Conservation (phyloP, 1,140 invertebrate genomes). For the Macrocentrus cingulum region DNA sequence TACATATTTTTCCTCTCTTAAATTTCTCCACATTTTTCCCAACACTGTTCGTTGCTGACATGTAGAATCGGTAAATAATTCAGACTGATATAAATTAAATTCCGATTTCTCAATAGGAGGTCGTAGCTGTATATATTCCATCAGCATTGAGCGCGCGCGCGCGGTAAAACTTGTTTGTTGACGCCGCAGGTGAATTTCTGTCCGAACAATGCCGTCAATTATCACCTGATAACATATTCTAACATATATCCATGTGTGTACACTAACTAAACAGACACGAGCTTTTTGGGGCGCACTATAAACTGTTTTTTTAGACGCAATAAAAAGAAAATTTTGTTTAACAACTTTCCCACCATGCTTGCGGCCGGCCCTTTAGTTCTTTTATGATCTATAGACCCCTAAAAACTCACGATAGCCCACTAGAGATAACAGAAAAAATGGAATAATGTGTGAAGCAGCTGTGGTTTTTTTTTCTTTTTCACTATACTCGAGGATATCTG, state of each 20-base stretch:
- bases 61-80: background rate
- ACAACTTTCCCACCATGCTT: too few species aligned
- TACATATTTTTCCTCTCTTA: conserved; percentile 13
- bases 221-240: background rate
- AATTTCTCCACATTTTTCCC: background rate
- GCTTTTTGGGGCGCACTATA: background rate
- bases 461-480: too few species aligned
- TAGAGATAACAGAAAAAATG: background rate
- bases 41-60: background rate
- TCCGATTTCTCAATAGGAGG: background rate
- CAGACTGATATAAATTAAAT: background rate
- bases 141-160: background rate
- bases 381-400: background rate
- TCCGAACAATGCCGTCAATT: background rate
- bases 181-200: background rate
- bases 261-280: background rate
- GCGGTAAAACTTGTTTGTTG: background rate
- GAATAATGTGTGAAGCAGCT: background rate
- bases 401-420: background rate
- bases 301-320: background rate
- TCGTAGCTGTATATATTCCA: background rate
- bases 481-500: too few species aligned
- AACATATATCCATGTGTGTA: background rate
- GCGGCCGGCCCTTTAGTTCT: background rate
- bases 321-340: background rate